These are phyloP conservation scores for Trochalopteron elliotii DNA, from an alignment of 2,113 vertebrate species.

Conservation along the genomic window DNA sequence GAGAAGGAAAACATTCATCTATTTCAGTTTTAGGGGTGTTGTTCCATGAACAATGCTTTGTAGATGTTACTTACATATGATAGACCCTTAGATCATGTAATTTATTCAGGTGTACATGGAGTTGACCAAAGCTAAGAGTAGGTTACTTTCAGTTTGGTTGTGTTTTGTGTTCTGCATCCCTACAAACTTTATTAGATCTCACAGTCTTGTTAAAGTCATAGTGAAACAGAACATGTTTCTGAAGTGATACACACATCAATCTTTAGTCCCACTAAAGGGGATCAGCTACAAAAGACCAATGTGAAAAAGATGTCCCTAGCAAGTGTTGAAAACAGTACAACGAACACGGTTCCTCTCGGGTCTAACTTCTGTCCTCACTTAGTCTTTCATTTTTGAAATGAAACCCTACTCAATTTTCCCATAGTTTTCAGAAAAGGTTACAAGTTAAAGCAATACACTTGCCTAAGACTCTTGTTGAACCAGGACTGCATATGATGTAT, in stretches of 20 bases:
- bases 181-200: not conserved
- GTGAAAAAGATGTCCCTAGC: not conserved
- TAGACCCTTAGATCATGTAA: not conserved
- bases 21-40: not conserved
- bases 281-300: not conserved
- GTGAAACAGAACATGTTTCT: not conserved
- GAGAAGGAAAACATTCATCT: not conserved
- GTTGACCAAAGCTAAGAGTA: not conserved
- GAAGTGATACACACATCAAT: not conserved
- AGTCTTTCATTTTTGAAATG: not conserved
- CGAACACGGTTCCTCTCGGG: fast-evolving
- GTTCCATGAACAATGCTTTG: not conserved
- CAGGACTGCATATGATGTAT: not conserved
- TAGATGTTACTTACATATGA: not conserved
- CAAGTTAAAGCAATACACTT: slow-evolving; percentile 57
- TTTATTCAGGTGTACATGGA: not conserved
- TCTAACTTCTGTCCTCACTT: not conserved
- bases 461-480: slow-evolving; percentile 6
- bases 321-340: not conserved
- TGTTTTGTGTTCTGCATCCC: not conserved
- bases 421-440: slow-evolving; percentile 8
- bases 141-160: not conserved
- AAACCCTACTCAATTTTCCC: not conserved
- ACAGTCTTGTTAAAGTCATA: not conserved
- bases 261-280: not conserved